These are phyloP conservation scores for Drosophila lacteicornis DNA, from an alignment of 1,140 invertebrate genomes.

Conservation along the genomic window DNA sequence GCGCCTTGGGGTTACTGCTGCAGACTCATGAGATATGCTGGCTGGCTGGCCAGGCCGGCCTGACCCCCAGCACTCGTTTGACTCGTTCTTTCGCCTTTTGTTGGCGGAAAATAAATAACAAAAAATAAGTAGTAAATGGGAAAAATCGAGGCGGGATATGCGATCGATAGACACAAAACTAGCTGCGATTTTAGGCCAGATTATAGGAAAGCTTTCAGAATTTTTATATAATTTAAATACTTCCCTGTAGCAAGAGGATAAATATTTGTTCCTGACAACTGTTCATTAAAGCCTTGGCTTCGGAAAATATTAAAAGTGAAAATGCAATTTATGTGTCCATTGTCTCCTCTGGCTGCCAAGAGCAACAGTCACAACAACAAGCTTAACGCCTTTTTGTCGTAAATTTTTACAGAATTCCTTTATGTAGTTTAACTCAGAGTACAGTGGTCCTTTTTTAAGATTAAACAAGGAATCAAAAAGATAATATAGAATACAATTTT, in stretches of 20 bases:
- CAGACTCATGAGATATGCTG: conserved; percentile 67
- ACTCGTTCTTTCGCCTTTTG: conserved; percentile 52
- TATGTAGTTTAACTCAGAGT: not conserved
- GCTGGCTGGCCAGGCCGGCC: not conserved
- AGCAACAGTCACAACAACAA: conserved; percentile 50
- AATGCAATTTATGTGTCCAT: conserved; percentile 81
- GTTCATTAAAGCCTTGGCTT: conserved; percentile 52
- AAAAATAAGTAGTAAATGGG: not conserved
- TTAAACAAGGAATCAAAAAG: not conserved
- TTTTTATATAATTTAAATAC: not conserved
- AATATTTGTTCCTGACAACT: not conserved
- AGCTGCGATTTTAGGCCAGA: not conserved
- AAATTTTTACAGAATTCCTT: conserved; percentile 71
- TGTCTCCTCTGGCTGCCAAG: conserved; percentile 45
- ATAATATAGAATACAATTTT: not conserved
- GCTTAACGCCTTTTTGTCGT: conserved; percentile 80
- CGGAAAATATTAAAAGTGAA: conserved; percentile 79
- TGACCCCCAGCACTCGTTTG: conserved; percentile 78
- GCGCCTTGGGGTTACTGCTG: conserved; percentile 53
- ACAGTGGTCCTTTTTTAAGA: conserved; percentile 14
- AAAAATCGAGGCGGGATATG: not conserved
- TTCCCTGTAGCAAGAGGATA: not conserved
- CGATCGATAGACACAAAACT: conserved; percentile 19
- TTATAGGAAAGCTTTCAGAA: too few relatives aligned
- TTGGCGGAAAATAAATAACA: not conserved